Evolutionary conservation across 2,113 vertebrate genomes (phyloP), one percentile per base, ranked within the genome.

Genomic region (Cynopterus brachyotis): DNA sequence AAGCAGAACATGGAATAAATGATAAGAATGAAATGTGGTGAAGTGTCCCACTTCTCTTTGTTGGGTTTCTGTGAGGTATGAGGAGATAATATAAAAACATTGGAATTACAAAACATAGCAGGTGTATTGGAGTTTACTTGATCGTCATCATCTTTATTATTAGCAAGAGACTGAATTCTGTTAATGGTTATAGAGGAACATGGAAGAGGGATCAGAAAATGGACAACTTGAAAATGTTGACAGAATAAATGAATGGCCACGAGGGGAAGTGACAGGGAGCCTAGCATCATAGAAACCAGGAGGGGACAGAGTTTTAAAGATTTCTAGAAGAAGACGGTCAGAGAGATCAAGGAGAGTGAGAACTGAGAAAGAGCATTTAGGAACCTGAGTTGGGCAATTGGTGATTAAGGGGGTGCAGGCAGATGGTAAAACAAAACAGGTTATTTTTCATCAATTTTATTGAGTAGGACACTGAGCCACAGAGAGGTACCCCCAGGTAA

Each of bases 361-460:
- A 83, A 84, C 0, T 60, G 20, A 94, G 22, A 70, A 70, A 85
- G 59, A 45, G 72, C 47, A 24, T 82, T 79, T 67, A 72, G 83
- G 79, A 96, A 42, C 79, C 37, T 50, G 67, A 87, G 53, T 6
- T 69, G 45, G 67, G 7, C n/a, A 78, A 50, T 1, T 35, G 19
- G 19, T 85, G 30, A 78, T 47, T 73, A 3, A 12, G 35, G 17
- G 26, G 15, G 79, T 59, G 26, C 22, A 75, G 79, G 40, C 17
- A 97, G 81, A 86, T 26, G 55, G 22, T 64, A 57, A 85, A 96
- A 96, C 0, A 8, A 93, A 82, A 79, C 13, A 72, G 26, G 53
- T 78, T 91, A 86, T 85, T 96, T 96, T 45, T 67, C 30, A 55
- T 82, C n/a, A 8, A 1, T 89, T 66, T 94, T 86, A 93, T 42